phyloP scores from a whole-genome alignment of 2,113 vertebrate species.

The Cynopterus brachyotis region DNA sequence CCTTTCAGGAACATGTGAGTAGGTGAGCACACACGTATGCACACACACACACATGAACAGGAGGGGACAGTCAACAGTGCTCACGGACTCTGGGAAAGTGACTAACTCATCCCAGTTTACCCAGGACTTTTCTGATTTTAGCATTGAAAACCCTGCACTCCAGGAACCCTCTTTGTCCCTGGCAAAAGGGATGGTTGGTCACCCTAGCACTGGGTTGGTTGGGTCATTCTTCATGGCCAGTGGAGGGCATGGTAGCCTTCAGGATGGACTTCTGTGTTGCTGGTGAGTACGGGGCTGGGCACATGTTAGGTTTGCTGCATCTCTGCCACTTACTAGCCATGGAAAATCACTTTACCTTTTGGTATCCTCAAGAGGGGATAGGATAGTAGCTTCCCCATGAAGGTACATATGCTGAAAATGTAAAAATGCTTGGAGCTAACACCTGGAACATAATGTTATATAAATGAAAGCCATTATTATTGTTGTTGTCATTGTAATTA shows the following conservation, averaged over 20 bases:
- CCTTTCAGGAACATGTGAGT: neutral
- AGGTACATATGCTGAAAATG: neutral
- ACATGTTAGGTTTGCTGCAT: neutral
- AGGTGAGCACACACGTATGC: neutral
- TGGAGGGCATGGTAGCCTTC: neutral
- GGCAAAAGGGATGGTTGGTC: neutral
- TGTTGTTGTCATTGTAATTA: neutral
- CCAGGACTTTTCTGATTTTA: neutral
- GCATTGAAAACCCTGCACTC: neutral
- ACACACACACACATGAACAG: neutral
- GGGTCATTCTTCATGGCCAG: neutral
- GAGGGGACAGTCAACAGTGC: neutral
- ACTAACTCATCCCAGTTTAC: neutral
- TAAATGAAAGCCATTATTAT: neutral
- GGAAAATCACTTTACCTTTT: neutral
- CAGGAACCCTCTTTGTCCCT: neutral
- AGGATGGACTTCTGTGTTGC: neutral
- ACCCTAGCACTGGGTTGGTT: neutral
- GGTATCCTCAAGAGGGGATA: neutral
- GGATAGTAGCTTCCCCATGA: neutral
- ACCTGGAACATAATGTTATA: neutral
- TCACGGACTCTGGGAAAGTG: neutral
- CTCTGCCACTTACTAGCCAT: neutral
- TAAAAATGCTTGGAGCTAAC: neutral
- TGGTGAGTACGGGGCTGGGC: neutral